A percentile compares a stretch with the other conserved stretches of the same genome.
Evolutionary conservation across 1,140 invertebrate genomes (phyloP).

Genomic region (Cydia fagiglandana): DNA sequence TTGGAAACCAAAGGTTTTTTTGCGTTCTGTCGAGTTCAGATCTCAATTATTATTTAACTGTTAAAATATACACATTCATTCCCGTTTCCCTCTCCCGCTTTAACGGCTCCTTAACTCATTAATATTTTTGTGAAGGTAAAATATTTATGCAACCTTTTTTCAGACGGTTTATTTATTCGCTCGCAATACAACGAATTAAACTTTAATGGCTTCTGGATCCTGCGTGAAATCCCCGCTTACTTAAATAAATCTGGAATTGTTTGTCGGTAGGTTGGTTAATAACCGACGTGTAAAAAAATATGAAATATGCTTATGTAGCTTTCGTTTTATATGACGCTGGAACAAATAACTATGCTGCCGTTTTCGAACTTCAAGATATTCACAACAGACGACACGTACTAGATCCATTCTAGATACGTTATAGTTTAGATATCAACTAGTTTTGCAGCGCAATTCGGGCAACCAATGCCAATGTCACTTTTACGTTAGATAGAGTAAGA

Average conservation of each 20-base stretch:
- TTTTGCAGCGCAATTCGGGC: too few species aligned
- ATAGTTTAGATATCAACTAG: too few species aligned
- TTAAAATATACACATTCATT: background rate
- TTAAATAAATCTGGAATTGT: conserved; percentile 6
- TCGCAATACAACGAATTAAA: conserved; percentile 4
- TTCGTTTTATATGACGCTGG: background rate
- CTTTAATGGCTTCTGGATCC: conserved; percentile 9
- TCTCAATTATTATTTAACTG: background rate
- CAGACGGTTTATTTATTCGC: background rate
- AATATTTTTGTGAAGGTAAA: conserved; percentile 21
- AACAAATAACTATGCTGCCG: too few species aligned
- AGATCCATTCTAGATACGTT: too few species aligned
- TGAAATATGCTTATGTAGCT: background rate
- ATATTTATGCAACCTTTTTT: conserved; percentile 24
- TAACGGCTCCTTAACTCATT: background rate
- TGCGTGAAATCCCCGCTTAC: conserved; percentile 2
- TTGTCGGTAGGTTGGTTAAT: background rate
- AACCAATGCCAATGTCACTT: too few species aligned
- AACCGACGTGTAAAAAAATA: background rate
- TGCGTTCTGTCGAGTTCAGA: background rate
- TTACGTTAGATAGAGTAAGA: too few species aligned
- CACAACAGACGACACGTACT: too few species aligned
- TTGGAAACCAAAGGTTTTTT: background rate
- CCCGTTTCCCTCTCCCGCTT: background rate
- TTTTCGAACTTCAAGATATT: too few species aligned